A percentile compares a stretch with the other conserved stretches of the same genome.
Evolutionary conservation across 2,113 vertebrate species (phyloP).

Genomic region (Cercocebus atys): DNA sequence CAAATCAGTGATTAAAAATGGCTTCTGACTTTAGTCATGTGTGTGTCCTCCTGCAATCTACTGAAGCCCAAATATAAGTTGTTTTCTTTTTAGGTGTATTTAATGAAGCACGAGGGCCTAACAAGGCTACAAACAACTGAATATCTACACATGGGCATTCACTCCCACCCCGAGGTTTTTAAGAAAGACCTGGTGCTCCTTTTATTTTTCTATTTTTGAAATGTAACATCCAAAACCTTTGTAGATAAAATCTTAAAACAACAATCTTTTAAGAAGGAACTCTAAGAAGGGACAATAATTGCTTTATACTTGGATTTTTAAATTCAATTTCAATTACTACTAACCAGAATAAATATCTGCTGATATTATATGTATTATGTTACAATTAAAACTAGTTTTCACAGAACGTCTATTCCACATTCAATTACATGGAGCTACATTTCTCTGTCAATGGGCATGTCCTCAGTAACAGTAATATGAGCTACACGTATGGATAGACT

Average conservation of each 20-base stretch:
- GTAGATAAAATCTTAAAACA: slow-evolving; percentile 14
- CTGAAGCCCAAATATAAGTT: slow-evolving; percentile 62
- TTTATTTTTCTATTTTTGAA: neutral
- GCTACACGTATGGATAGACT: rapidly evolving
- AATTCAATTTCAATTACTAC: slow-evolving; percentile 39
- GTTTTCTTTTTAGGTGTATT: slow-evolving; percentile 74
- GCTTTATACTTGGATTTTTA: neutral
- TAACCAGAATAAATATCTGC: slow-evolving; percentile 17
- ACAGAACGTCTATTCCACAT: neutral
- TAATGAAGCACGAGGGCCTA: neutral
- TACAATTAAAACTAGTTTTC: slow-evolving; percentile 41
- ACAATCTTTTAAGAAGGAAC: neutral
- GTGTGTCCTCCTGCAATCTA: neutral
- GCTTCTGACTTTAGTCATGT: slow-evolving; percentile 72
- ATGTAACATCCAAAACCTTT: slow-evolving; percentile 45
- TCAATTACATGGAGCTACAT: neutral
- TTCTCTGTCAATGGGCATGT: neutral
- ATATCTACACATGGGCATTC: slow-evolving; percentile 75
- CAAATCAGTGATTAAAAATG: slow-evolving; percentile 70
- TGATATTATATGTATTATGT: slow-evolving; percentile 13
- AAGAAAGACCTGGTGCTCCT: slow-evolving; percentile 33
- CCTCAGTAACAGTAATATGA: neutral
- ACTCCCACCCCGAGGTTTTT: neutral
- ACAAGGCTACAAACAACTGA: slow-evolving; percentile 78
- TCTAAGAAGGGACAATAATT: neutral